A percentile compares a stretch with the other conserved stretches of the same genome.
phyloP scores from a whole-genome alignment of 2,888 invertebrate species.

The Galeruca laticollis region DNA sequence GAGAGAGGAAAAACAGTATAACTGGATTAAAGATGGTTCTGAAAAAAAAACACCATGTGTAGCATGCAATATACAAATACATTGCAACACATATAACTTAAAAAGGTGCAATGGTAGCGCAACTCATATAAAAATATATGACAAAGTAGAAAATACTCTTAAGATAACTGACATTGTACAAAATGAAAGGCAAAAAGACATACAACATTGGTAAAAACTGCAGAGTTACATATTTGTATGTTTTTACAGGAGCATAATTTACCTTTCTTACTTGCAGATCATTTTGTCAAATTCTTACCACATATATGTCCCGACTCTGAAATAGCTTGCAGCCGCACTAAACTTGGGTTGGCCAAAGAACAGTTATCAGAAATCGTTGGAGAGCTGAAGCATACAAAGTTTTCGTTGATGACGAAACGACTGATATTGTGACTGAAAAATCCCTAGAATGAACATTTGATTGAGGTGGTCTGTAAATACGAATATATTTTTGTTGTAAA shows the following conservation, averaged over 20 bases:
- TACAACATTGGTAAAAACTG: slow-evolving; percentile 24
- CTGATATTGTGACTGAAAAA: slow-evolving; percentile 29
- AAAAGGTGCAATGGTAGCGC: slow-evolving; percentile 16
- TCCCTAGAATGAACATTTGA: too few relatives aligned
- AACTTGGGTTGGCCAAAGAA: too few relatives aligned
- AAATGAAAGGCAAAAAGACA: too few relatives aligned
- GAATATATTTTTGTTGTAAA: too few relatives aligned
- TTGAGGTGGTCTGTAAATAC: too few relatives aligned
- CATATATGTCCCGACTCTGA: too few relatives aligned
- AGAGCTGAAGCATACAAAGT: slow-evolving; percentile 14
- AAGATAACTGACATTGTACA: too few relatives aligned
- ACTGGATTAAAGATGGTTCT: slow-evolving; percentile 3
- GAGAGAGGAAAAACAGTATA: slow-evolving; percentile 14
- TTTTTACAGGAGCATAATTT: slow-evolving; percentile 32
- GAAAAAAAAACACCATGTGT: neutral
- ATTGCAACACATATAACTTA: slow-evolving; percentile 17
- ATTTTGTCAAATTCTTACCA: too few relatives aligned
- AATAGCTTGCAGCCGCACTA: too few relatives aligned
- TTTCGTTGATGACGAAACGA: slow-evolving; percentile 34
- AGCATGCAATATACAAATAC: slow-evolving; percentile 13
- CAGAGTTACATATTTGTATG: slow-evolving; percentile 24
- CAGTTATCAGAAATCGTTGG: too few relatives aligned
- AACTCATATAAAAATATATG: neutral
- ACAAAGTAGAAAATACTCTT: slow-evolving; percentile 17
- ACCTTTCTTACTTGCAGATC: slow-evolving; percentile 23